Base-by-base conservation (phyloP, 2,888 invertebrate species). In the Ochropleura leucogaster region DNA sequence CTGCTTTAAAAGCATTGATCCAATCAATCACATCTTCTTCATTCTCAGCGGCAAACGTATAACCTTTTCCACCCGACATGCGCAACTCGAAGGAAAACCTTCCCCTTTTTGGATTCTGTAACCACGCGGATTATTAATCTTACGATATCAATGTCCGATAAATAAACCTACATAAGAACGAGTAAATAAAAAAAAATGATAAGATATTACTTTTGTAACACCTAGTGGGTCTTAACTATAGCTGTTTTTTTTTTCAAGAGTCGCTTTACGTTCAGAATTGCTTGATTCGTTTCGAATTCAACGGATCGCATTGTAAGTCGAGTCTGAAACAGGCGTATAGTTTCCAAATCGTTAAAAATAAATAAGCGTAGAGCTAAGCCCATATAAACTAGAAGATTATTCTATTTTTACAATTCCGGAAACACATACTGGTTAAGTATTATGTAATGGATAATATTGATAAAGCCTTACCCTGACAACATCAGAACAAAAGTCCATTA, bases 401-500 rank as follows among this genome's bases (percentile, higher is more conserved):
- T 60, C 51, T 4, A 76, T 49, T 44, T 57, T 44, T 55, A 63
- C 6, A 68, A 44, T 63, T 18, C 1, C 30, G 18, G n/a, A 16
- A 63, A 63, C 18, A 18, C 0, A 20, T 63, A 63, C 16, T 62
- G 12, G 6, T 40, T 42, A 7, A n/a, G 30, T 18, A n/a, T 42
- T 20, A 53, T 44, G n/a, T 57, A 57, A 75, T 12, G 57, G 10
- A 57, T 10, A 47, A 53, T 44, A 10, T 59, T 12, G 55, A 49
- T 64, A 53, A 76, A 69, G 68, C 92, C 94, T 93, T 94, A 98
- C 98, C 97, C 98, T 98, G 75, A 98, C 97, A 88, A 99, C 98
- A 93, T 99, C 98, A 3, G 98, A 98, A 91, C 99, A 99, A 95
- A 99, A 98, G 93, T 99, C 99, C 98, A 99, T 98, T 84, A 98